A percentile compares a stretch with the other conserved stretches of the same genome.
Conservation (phyloP, 2,113 vertebrate species). For the Semnornis frantzii region DNA sequence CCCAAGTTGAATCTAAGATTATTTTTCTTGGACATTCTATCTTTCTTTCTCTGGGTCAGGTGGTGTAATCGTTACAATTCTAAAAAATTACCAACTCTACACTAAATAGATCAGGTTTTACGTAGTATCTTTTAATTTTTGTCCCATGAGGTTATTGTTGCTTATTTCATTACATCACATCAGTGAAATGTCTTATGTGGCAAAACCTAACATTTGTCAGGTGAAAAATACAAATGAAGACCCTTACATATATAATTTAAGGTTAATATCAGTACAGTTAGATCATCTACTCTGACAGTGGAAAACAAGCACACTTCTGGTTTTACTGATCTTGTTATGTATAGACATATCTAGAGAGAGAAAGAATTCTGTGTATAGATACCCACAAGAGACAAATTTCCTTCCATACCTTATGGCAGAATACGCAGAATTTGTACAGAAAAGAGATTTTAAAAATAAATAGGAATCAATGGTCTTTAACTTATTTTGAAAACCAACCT, state of each 20-base stretch:
- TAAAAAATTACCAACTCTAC: background rate
- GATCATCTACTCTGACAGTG: background rate
- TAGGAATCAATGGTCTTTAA: background rate
- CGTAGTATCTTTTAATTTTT: background rate
- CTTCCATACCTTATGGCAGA: background rate
- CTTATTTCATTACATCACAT: background rate
- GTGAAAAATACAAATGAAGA: background rate
- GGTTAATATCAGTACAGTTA: background rate
- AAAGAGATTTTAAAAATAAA: background rate
- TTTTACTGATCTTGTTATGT: background rate
- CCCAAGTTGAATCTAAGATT: background rate
- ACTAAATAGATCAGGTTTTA: background rate
- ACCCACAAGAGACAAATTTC: background rate
- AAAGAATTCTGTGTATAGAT: background rate
- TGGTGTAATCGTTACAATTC: background rate
- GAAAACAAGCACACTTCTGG: background rate
- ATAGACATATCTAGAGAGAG: background rate
- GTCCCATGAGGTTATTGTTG: background rate
- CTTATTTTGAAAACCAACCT: background rate
- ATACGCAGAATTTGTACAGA: background rate
- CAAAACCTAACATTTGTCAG: background rate
- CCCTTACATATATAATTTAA: background rate
- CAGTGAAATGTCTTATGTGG: background rate
- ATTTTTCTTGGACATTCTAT: background rate
- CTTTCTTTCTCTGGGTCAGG: background rate